phyloP scores from a whole-genome alignment of 2,888 invertebrate species.

The Rhingia campestris region DNA sequence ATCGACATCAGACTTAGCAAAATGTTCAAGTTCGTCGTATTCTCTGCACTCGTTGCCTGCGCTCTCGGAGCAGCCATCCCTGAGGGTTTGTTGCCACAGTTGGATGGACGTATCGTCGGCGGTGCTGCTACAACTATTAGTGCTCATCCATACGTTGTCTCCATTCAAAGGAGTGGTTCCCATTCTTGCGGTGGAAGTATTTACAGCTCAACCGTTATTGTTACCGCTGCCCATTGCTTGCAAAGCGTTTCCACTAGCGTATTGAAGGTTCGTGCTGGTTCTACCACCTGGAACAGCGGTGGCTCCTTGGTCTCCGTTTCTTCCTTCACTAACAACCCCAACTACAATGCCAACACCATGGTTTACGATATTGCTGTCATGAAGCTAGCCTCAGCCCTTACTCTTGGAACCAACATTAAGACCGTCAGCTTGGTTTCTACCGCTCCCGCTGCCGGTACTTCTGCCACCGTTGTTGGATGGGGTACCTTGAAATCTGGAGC shows the following conservation, averaged over 20 bases:
- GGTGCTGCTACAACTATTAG: conserved; percentile 64
- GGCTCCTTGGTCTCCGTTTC: conserved; percentile 75
- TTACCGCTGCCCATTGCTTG: conserved; percentile 85
- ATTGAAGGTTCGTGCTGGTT: conserved; percentile 83
- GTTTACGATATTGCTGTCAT: conserved; percentile 85
- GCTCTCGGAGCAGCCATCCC: conserved; percentile 76
- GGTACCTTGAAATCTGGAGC: conserved; percentile 76
- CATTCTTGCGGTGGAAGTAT: conserved; percentile 84
- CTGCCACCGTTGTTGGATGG: conserved; percentile 76
- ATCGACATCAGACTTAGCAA: conserved; percentile 18
- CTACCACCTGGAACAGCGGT: conserved; percentile 80
- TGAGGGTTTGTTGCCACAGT: conserved; percentile 71
- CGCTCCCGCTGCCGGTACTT: conserved; percentile 72
- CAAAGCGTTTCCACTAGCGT: conserved; percentile 56
- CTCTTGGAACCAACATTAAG: conserved; percentile 80
- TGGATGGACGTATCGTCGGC: conserved; percentile 75
- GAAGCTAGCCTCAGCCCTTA: conserved; percentile 83
- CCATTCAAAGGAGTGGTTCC: conserved; percentile 77
- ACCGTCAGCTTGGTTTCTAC: conserved; percentile 81
- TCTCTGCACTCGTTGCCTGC: conserved; percentile 75
- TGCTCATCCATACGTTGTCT: conserved; percentile 67
- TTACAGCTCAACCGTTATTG: conserved; percentile 80
- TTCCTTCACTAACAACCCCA: conserved; percentile 76
- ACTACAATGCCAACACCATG: conserved; percentile 82
- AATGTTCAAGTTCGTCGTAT: conserved; percentile 53